Evolutionary conservation across 92 coral and sea anemone genomes (phyloP).

Genomic region (Montipora capitata): DNA sequence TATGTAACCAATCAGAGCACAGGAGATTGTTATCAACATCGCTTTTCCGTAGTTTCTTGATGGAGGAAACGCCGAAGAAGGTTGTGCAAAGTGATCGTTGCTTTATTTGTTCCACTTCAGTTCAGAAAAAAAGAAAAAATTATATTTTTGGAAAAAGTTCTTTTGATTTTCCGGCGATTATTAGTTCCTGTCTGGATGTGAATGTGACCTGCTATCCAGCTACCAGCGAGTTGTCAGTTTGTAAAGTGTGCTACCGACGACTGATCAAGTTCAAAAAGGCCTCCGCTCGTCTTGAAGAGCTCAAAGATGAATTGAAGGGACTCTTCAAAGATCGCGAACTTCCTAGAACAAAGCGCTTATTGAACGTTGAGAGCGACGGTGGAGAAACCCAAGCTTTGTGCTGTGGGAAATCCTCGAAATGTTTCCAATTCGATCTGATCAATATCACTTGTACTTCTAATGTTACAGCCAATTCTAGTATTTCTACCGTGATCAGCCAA

Average conservation of each 20-base stretch:
- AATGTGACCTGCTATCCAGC: slow-evolving; percentile 61
- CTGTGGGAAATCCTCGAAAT: slow-evolving; percentile 30
- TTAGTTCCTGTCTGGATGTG: slow-evolving; percentile 57
- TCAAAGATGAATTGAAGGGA: slow-evolving; percentile 60
- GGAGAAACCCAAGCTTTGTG: slow-evolving; percentile 43
- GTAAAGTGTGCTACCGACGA: slow-evolving; percentile 63
- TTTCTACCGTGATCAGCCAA: slow-evolving; percentile 16
- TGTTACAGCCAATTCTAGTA: slow-evolving; percentile 15
- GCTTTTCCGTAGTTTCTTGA: slow-evolving; percentile 21
- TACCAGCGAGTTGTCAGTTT: slow-evolving; percentile 62
- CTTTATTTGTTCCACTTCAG: slow-evolving; percentile 52
- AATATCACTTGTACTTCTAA: slow-evolving; percentile 37
- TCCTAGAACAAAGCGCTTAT: slow-evolving; percentile 68
- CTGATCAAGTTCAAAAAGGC: slow-evolving; percentile 71
- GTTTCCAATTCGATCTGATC: neutral
- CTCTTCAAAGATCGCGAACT: slow-evolving; percentile 50
- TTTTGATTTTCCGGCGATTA: slow-evolving; percentile 59
- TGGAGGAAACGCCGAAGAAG: slow-evolving; percentile 70
- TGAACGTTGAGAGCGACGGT: slow-evolving; percentile 27
- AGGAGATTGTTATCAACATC: slow-evolving; percentile 3
- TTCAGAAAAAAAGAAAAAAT: slow-evolving; percentile 45
- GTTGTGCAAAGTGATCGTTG: slow-evolving; percentile 45
- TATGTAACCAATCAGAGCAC: slow-evolving; percentile 38
- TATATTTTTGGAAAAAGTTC: slow-evolving; percentile 62
- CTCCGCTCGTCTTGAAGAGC: slow-evolving; percentile 46